phyloP scores from a whole-genome alignment of 2,797 vertebrate genomes.

The Sebastes cheni region DNA sequence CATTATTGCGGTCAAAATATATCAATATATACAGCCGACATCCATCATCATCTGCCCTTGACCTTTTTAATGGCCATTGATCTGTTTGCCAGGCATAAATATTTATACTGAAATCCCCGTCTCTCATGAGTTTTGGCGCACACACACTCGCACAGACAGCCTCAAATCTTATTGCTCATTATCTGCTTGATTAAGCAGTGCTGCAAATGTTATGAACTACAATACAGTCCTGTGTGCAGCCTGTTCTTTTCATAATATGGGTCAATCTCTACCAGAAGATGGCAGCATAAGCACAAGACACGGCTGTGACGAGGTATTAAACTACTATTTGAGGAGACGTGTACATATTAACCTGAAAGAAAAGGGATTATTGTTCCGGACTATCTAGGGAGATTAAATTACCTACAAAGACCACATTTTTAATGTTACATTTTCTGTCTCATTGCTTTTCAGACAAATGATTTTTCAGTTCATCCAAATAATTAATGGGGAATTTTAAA shows the following conservation, averaged over 20 bases:
- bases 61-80: constrained; percentile 82
- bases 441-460: constrained; percentile 22
- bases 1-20: constrained; percentile 62
- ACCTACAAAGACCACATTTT: constrained; percentile 13
- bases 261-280: constrained; percentile 54
- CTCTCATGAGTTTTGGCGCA: constrained; percentile 43
- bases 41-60: constrained; percentile 78
- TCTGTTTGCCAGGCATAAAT: constrained; percentile 78
- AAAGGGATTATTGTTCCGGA: constrained; percentile 6
- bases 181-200: constrained; percentile 77
- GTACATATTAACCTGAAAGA: constrained; percentile 20
- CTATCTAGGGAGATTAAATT: constrained; percentile 37
- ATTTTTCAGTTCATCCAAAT: constrained; percentile 41
- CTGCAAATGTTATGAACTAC: constrained; percentile 68
- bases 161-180: constrained; percentile 69
- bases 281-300: constrained; percentile 67
- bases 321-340: constrained; percentile 1
- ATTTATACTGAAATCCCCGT: constrained; percentile 67
- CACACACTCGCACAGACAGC: constrained; percentile 25
- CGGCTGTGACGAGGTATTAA: background rate
- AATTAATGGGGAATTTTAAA: constrained; percentile 31
- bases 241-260: background rate
- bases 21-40: constrained; percentile 74
- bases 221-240: constrained; percentile 17
- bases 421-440: constrained; percentile 21